Conservation (phyloP, 2,888 invertebrate genomes). For the Lepidocyrtoides sp. region DNA sequence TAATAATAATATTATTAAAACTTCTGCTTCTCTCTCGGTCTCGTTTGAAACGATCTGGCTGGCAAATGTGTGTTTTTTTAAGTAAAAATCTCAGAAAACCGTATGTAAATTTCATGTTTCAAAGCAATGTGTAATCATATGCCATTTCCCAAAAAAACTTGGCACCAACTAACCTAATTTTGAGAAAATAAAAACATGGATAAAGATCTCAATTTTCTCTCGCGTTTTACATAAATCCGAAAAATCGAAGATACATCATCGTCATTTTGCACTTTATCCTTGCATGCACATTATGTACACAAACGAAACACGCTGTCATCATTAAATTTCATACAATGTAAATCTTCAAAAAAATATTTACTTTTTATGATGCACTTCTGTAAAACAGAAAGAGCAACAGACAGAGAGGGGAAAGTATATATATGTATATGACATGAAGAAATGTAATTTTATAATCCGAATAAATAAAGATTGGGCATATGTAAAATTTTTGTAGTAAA, state of each 20-base stretch:
- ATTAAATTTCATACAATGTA: neutral
- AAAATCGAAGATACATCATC: constrained; percentile 26
- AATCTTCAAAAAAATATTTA: too few species aligned
- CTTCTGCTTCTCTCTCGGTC: constrained; percentile 17
- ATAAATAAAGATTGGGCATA: neutral
- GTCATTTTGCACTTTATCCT: neutral
- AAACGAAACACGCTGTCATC: neutral
- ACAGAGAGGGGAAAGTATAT: neutral
- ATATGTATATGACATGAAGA: too few species aligned
- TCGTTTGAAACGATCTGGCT: constrained; percentile 62
- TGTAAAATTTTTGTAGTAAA: neutral
- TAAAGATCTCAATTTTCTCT: constrained; percentile 62
- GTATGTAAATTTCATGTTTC: neutral
- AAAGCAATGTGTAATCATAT: constrained; percentile 64
- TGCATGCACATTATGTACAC: neutral
- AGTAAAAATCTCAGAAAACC: constrained; percentile 13
- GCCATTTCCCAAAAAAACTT: constrained; percentile 62
- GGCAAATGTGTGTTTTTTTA: constrained; percentile 64
- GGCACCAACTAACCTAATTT: constrained; percentile 78
- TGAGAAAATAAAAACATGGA: constrained; percentile 68
- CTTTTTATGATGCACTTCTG: neutral
- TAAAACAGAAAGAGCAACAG: too few species aligned
- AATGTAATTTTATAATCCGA: neutral
- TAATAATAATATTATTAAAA: constrained; percentile 55
- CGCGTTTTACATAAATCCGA: constrained; percentile 22